Evolutionary conservation across 2,888 invertebrate genomes (phyloP), one percentile per base, ranked within the genome.

Genomic region (Drosophila falleni): DNA sequence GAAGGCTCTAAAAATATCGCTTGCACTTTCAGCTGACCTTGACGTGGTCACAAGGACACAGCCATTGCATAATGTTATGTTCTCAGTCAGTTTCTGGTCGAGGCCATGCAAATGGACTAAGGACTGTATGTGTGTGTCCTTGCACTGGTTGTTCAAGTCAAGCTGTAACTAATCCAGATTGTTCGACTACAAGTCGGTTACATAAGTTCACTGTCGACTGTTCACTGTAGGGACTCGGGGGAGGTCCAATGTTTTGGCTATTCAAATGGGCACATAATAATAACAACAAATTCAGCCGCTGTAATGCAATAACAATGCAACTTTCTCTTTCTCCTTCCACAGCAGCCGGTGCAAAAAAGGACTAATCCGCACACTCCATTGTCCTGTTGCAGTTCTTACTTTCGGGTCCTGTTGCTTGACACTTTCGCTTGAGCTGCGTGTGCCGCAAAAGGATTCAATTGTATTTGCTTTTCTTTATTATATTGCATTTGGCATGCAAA

Each of bases 311-410:
- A 51, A 81, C 78, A 85, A 80, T 56, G 69, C 64, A 78, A 87
- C 89, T 87, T 87, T 87, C 87, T 87, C 89, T 87, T 87, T 87
- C 87, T 87, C 89, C 88, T 87, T 84, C 49, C 65, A 26, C 63
- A 41, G 46, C 62, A 76, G 73, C 49, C 74, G 61, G 68, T 78
- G 78, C 33, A 63, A 64, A 64, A n/a, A 23, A 33, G 64, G 31
- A 53, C 64, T 74, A 82, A 81, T 80, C 81, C 74, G 26, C 46
- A 50, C 46, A 13, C 10, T 8, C 11, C 39, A 62, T 70, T 74
- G 78, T 71, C 44, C 74, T 55, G 58, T 19, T n/a, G 63, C 71
- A 73, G 41, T 39, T 33, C 26, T 31, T 53, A 41, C 54, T 60
- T 65, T 47, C n/a, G 37, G 50, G 10, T 65, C 64, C 65, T 65